Base-by-base conservation (phyloP, 2,113 vertebrate genomes). In the Barnardius zonarius region DNA sequence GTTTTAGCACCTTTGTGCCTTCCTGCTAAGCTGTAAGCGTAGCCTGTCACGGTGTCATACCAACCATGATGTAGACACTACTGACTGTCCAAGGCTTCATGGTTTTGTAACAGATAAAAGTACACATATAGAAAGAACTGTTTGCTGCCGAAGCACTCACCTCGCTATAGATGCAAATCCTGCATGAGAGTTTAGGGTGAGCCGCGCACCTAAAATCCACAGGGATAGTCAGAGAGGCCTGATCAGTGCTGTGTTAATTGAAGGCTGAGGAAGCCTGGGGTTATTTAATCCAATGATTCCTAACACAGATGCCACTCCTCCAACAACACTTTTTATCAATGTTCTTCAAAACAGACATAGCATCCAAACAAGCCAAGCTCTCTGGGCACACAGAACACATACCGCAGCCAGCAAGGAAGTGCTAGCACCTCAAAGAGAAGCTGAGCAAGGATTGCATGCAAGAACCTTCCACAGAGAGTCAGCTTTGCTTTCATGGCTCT, bases 351-450 rank as follows among this genome's bases (percentile, higher is more conserved):
- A 84, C 72, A 70, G 68, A 72, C 48, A 61, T 6, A 41, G 10
- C 48, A 76, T 64, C 73, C 61, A 79, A 93, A 85, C 81, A 95
- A 87, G 70, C 55, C 43, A 84, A 82, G 10, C 62, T 95, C 89
- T 92, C 52, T 16, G 16, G 61, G 86, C 89, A 88, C 43, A 76
- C 13, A 6, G 67, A 84, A 68, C 11, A 51, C 37, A 41, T 13
- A 28, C 54, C 44, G 69, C 49, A 82, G 62, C 14, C 74, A 85
- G 37, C 0, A 27, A 44, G 57, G 73, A 91, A 86, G 69, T 62
- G 79, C 18, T 51, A 44, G 62, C 43, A 88, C 15, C 68, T 62
- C 76, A 43, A 25, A 67, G 28, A 35, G 82, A 73, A 94, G n/a
- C 46, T 48, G 48, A 55, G 67, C 30, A 83, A 90, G 51, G 62